Percentiles rank a stretch among this genome's conserved stretches.
phyloP scores from a whole-genome alignment of 2,888 invertebrate genomes.

The Melanostoma scalare region DNA sequence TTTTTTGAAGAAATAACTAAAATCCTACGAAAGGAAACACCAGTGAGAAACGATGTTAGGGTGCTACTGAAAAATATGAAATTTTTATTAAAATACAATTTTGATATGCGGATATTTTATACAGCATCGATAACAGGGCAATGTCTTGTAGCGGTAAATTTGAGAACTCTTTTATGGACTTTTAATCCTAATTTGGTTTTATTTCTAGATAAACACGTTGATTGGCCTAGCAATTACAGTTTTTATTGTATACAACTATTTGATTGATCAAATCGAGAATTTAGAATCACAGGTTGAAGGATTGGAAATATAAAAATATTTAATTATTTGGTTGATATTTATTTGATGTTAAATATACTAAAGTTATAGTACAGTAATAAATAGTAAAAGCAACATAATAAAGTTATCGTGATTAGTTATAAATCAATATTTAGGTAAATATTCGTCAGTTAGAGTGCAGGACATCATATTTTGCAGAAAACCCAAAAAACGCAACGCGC shows the following conservation, averaged over 20 bases:
- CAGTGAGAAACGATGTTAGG: constrained; percentile 6
- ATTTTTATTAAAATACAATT: constrained; percentile 38
- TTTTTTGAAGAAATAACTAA: constrained; percentile 14
- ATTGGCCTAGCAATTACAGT: constrained; percentile 69
- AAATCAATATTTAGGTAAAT: too few species aligned
- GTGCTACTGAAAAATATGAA: constrained; percentile 57
- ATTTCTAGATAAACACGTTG: constrained; percentile 73
- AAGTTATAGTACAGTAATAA: too few species aligned
- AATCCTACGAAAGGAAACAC: neutral
- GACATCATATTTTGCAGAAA: too few species aligned
- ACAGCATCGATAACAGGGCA: constrained; percentile 60
- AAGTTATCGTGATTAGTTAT: too few species aligned
- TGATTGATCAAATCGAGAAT: constrained; percentile 71
- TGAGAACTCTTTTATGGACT: neutral
- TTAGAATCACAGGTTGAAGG: constrained; percentile 33
- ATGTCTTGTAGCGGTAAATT: constrained; percentile 73
- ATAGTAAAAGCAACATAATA: too few species aligned
- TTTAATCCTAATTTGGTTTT: neutral
- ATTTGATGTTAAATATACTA: neutral
- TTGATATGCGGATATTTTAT: constrained; percentile 69
- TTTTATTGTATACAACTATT: constrained; percentile 70
- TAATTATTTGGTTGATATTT: neutral
- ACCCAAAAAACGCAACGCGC: too few species aligned
- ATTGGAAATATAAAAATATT: neutral
- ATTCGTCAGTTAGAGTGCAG: too few species aligned